A percentile compares a stretch with the other conserved stretches of the same genome.
Evolutionary conservation across 2,113 vertebrate species (phyloP).

Genomic region (Tetraodon nigroviridis): DNA sequence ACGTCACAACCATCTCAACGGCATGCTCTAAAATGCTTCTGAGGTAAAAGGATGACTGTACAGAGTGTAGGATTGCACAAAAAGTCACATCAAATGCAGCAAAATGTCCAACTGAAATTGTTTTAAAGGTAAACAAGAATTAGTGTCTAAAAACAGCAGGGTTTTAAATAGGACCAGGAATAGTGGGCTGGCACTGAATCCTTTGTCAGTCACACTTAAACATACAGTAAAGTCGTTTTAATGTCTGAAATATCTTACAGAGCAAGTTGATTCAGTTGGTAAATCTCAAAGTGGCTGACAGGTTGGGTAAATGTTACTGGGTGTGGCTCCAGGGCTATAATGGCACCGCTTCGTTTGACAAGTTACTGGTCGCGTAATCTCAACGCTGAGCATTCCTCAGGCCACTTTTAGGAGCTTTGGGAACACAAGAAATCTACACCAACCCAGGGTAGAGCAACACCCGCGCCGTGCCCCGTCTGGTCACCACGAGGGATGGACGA

Average conservation of each 20-base stretch:
- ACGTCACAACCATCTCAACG: slow-evolving; percentile 20
- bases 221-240: not conserved
- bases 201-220: not conserved
- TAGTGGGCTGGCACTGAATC: not conserved
- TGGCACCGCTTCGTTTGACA: not conserved
- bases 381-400: not conserved
- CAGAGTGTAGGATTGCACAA: not conserved
- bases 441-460: slow-evolving; percentile 58
- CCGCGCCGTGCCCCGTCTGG: not conserved
- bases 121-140: too few species aligned
- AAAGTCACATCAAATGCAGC: slow-evolving; percentile 1
- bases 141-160: not conserved
- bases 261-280: not conserved
- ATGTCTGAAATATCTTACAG: too few species aligned
- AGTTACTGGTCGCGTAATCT: not conserved
- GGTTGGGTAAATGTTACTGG: too few species aligned
- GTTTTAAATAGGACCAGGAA: not conserved
- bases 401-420: slow-evolving; percentile 23
- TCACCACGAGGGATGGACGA: slow-evolving; percentile 86
- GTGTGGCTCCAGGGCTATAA: too few species aligned
- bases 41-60: slow-evolving; percentile 21
- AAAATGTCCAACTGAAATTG: not conserved
- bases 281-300: not conserved
- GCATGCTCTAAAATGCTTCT: slow-evolving; percentile 4
- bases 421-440: slow-evolving; percentile 26